Conservation (phyloP, 2,888 invertebrate genomes). For the Epinotia brunnichana region DNA sequence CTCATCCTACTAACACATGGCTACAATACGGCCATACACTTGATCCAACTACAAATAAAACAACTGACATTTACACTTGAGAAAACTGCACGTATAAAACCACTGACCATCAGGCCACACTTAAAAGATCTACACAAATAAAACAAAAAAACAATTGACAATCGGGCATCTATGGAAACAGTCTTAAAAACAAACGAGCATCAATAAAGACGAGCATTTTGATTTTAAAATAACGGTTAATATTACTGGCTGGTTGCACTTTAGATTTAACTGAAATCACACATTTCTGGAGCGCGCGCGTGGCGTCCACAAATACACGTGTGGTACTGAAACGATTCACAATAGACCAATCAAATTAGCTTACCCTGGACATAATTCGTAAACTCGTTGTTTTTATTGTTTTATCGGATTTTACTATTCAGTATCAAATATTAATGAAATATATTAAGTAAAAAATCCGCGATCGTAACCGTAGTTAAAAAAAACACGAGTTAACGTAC, state of each 20-base stretch:
- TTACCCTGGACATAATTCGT: too few species aligned
- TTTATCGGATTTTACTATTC: too few species aligned
- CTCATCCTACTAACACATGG: background rate
- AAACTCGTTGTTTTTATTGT: too few species aligned
- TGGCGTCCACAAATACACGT: constrained; percentile 1
- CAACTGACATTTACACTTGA: background rate
- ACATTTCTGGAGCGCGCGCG: constrained; percentile 11
- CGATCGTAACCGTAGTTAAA: too few species aligned
- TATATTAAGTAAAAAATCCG: too few species aligned
- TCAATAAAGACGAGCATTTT: background rate
- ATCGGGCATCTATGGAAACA: background rate
- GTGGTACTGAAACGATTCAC: constrained; percentile 25
- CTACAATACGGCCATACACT: too few species aligned
- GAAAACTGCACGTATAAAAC: background rate
- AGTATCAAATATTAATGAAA: too few species aligned
- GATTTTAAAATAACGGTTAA: background rate
- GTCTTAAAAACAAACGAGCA: background rate
- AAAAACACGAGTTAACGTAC: too few species aligned
- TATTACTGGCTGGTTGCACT: background rate
- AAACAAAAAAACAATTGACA: background rate
- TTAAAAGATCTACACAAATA: background rate
- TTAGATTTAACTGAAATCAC: constrained; percentile 11
- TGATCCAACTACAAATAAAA: too few species aligned
- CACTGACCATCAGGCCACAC: background rate
- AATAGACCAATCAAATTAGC: too few species aligned